Conservation (phyloP, 2,797 vertebrate species). For the Oreochromis grahami region DNA sequence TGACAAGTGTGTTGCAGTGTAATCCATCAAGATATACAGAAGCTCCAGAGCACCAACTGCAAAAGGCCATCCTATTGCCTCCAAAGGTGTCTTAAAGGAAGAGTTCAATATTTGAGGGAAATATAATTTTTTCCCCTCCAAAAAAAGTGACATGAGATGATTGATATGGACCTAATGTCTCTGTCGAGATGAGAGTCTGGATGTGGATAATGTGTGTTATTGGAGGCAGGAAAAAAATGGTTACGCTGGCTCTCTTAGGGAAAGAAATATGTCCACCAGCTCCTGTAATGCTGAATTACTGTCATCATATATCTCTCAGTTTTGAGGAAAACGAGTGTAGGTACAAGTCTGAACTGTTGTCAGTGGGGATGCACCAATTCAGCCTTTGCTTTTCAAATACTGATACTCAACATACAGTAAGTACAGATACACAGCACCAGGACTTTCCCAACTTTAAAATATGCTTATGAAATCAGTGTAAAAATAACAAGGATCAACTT, state of each 20-base stretch:
- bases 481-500: neutral
- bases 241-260: neutral
- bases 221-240: neutral
- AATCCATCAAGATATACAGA: conserved; percentile 48
- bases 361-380: neutral
- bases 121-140: neutral
- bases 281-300: neutral
- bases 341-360: neutral
- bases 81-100: neutral
- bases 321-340: neutral
- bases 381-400: neutral
- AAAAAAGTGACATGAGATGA: neutral
- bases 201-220: neutral
- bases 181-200: neutral
- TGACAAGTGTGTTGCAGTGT: conserved; percentile 16
- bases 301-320: neutral
- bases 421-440: neutral
- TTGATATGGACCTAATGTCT: neutral
- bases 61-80: conserved; percentile 7
- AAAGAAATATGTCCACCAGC: neutral
- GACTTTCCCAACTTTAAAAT: neutral
- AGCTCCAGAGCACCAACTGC: conserved; percentile 6
- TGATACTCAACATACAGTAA: neutral
- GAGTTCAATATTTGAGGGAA: neutral
- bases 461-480: neutral